These are phyloP conservation scores for Drosophila helvetica DNA, from an alignment of 2,888 invertebrate genomes.

Conservation along the genomic window DNA sequence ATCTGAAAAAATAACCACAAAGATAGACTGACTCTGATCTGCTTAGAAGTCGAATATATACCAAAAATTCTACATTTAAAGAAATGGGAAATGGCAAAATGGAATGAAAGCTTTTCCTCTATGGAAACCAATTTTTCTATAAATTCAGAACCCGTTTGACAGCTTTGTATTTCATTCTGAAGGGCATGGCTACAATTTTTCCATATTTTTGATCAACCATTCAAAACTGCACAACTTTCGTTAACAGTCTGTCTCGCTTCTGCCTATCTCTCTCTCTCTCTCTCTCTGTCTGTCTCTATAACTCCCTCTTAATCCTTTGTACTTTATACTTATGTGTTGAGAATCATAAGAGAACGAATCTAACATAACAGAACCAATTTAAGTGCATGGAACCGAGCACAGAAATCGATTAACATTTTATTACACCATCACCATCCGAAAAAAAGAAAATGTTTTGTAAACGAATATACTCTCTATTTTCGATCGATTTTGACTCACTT, in stretches of 20 bases:
- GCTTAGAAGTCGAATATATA: background rate
- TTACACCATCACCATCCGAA: constrained; percentile 48
- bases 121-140: background rate
- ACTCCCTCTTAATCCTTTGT: constrained; percentile 51
- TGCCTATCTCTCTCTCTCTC: constrained; percentile 43
- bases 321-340: constrained; percentile 58
- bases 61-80: background rate
- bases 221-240: constrained; percentile 55
- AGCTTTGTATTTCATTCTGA: constrained; percentile 37
- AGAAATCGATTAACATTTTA: constrained; percentile 51
- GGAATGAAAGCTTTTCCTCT: no score
- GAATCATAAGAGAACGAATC: constrained; percentile 35
- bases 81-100: background rate
- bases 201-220: constrained; percentile 17
- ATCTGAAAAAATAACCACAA: constrained; percentile 21
- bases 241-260: constrained; percentile 55
- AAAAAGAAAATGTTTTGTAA: constrained; percentile 16
- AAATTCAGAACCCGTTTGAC: constrained; percentile 8
- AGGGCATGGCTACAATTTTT: constrained; percentile 25
- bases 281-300: constrained; percentile 43
- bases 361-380: constrained; percentile 3
- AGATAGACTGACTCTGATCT: background rate
- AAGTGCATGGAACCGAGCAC: constrained; percentile 72
- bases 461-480: constrained; percentile 45
- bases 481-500: constrained; percentile 61